Conservation (phyloP, 2,797 vertebrate species). For the Cirrhinus mrigala region DNA sequence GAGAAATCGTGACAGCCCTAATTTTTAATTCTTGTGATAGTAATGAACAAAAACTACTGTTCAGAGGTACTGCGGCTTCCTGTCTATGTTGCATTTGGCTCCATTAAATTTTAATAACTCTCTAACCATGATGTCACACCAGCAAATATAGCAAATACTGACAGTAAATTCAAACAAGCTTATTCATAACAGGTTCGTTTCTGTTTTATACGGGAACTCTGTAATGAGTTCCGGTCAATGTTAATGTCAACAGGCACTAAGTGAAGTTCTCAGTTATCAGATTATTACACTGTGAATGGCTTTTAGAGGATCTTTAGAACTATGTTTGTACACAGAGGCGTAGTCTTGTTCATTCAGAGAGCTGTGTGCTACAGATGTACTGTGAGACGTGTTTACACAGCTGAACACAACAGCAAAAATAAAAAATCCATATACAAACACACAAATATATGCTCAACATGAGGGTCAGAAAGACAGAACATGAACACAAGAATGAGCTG, state of each 20-base stretch:
- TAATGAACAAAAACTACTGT: background rate
- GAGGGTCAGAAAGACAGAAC: background rate
- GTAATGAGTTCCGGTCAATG: background rate
- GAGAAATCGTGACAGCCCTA: too few relatives aligned
- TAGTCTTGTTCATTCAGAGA: constrained; percentile 6
- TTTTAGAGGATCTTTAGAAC: background rate
- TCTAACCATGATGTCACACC: constrained; percentile 4
- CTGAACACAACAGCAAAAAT: background rate
- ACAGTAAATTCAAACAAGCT: background rate
- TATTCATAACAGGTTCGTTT: background rate
- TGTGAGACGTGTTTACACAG: background rate
- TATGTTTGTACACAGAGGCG: background rate
- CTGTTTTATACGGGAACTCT: background rate
- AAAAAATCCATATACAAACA: background rate
- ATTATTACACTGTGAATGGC: background rate
- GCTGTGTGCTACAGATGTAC: background rate
- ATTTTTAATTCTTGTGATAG: background rate
- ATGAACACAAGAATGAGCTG: background rate
- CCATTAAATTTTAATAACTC: background rate
- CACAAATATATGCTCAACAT: background rate
- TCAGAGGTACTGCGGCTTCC: background rate
- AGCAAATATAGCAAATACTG: constrained; percentile 14
- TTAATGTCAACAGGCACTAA: background rate
- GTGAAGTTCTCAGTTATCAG: background rate
- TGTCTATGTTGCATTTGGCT: background rate